Evolutionary conservation across 2,113 vertebrate genomes (phyloP), one percentile per base, ranked within the genome.

Genomic region (Mustela lutreola): DNA sequence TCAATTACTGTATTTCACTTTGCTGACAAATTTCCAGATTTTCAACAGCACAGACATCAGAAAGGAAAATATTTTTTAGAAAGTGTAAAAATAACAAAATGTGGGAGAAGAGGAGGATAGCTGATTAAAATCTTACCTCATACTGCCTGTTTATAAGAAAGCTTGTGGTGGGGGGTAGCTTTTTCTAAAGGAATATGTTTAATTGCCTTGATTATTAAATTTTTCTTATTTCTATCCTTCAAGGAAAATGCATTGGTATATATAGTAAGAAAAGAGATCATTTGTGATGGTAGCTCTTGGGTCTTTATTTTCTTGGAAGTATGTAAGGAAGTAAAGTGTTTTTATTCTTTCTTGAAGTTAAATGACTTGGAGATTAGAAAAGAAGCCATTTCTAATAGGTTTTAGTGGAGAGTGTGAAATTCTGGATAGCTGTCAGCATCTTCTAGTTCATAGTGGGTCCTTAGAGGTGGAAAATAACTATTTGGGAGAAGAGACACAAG

Each of bases 191-290:
- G 31, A 53, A 7, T 48, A 19, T 81, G 33, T 91, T 91, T 89
- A 39, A 79, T n/a, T 71, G n/a, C n/a, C 36, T 73, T 85, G 36
- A 36, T 90, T 31, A 67, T 75, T 65, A 65, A 65, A 33, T 78
- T 97, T 95, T 96, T 33, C 50, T 95, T 94, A 89, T 62, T 97
- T 96, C 39, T 90, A 15, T 91, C 53, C n/a, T 75, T 60, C 26
- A 81, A 82, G 82, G 73, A 98, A 95, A 95, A 90, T 60, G 62
- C 48, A 81, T 63, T 24, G 76, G 50, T 53, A 63, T 91, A 21
- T 39, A 56, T 26, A 48, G 10, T 65, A 81, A 85, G 42, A 33
- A 50, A 89, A 97, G 36, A 75, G 24, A 63, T 87, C 62, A 80
- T 33, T 88, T 79, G 67, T 15, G 26, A 2, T 84, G 33, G 62